Evolutionary conservation across 2,888 invertebrate genomes (phyloP).

Genomic region (Pyrochroa serraticornis): DNA sequence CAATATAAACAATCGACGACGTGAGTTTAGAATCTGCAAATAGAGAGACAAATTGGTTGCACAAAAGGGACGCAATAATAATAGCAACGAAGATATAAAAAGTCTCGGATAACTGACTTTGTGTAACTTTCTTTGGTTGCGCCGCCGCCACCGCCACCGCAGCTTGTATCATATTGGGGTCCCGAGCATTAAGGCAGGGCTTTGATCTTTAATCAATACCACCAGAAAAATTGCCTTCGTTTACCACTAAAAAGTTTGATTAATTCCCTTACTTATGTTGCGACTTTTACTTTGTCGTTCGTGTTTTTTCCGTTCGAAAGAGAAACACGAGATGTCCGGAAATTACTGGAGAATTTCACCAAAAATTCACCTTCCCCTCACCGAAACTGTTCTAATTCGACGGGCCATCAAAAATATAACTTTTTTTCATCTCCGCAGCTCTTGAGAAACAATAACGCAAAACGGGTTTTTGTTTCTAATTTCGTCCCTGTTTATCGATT

Average conservation of each 20-base stretch:
- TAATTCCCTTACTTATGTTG: conserved; percentile 1
- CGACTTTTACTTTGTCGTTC: conserved; percentile 7
- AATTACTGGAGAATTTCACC: too few species aligned
- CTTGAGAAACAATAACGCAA: too few species aligned
- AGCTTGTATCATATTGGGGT: neutral
- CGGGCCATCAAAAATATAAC: too few species aligned
- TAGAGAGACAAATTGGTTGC: neutral
- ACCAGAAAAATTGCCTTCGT: neutral
- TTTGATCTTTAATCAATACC: conserved; percentile 3
- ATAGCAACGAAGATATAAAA: neutral
- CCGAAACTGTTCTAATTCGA: too few species aligned
- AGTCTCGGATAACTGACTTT: neutral
- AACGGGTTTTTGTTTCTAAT: too few species aligned
- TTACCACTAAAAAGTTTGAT: conserved; percentile 1
- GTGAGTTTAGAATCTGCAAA: too few species aligned
- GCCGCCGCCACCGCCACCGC: neutral
- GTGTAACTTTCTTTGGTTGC: neutral
- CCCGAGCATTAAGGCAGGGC: neutral
- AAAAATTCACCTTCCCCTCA: too few species aligned
- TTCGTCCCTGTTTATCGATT: too few species aligned
- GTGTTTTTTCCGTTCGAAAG: neutral
- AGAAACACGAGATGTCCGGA: neutral
- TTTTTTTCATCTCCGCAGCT: too few species aligned
- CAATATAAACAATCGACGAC: too few species aligned
- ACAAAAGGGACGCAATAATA: neutral